These are phyloP conservation scores for Chamaetylas fuelleborni DNA, from an alignment of 2,113 vertebrate genomes.

Conservation along the genomic window DNA sequence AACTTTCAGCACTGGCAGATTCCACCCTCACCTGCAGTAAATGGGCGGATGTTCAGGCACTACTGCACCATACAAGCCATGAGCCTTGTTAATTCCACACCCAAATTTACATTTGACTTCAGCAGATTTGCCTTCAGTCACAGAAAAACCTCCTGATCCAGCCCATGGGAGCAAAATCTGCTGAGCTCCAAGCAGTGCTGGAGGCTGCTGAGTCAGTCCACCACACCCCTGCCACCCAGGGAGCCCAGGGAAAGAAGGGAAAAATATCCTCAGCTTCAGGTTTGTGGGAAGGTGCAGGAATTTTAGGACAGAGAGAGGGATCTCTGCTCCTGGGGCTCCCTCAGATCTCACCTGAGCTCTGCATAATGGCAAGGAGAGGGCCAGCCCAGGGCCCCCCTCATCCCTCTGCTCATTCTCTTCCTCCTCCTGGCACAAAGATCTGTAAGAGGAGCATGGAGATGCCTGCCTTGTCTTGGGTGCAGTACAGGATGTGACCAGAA, in stretches of 20 bases:
- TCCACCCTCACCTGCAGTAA: not conserved
- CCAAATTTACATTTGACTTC: not conserved
- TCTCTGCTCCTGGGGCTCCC: not conserved
- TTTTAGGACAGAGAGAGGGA: not conserved
- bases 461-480: no score
- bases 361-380: not conserved
- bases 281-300: not conserved
- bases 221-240: not conserved
- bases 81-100: not conserved
- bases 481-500: no score
- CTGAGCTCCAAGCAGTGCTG: not conserved
- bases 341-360: not conserved
- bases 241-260: not conserved
- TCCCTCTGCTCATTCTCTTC: not conserved
- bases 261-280: rapidly evolving
- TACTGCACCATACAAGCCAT: rapidly evolving
- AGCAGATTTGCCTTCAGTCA: not conserved
- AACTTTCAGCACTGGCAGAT: not conserved
- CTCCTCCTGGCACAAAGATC: not conserved
- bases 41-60: not conserved
- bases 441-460: not conserved
- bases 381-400: not conserved
- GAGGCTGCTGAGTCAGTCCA: not conserved
- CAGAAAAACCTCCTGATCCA: not conserved
- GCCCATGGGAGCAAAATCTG: not conserved